phyloP scores from a whole-genome alignment of 2,888 invertebrate species.

The Drosophila peninsularis region DNA sequence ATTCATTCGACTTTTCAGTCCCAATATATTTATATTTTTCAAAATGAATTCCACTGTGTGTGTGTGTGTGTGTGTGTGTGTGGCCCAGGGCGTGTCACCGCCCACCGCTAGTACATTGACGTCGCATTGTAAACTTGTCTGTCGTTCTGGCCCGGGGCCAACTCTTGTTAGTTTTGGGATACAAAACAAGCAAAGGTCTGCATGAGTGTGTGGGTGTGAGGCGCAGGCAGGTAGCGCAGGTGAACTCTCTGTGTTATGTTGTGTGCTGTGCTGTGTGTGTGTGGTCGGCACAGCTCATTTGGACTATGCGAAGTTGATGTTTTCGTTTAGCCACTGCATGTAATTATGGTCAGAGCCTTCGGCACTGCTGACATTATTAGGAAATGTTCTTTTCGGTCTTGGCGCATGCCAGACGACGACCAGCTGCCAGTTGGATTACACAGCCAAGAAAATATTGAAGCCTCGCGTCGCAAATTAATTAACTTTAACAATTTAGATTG shows the following conservation, averaged over 20 bases:
- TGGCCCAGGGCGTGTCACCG: slow-evolving; percentile 8
- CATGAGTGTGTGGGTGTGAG: slow-evolving; percentile 10
- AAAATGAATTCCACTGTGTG: slow-evolving; percentile 24
- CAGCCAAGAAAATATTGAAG: background rate
- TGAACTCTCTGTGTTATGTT: background rate
- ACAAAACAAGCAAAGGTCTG: slow-evolving; percentile 9
- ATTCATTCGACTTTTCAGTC: background rate
- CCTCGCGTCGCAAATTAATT: background rate
- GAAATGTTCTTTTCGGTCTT: slow-evolving; percentile 34
- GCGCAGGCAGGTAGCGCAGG: slow-evolving; percentile 12
- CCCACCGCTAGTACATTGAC: slow-evolving; percentile 14
- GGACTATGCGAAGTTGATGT: slow-evolving; percentile 29
- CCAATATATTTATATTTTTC: background rate
- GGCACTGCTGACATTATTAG: slow-evolving; percentile 41
- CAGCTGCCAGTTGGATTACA: background rate
- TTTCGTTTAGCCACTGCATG: slow-evolving; percentile 49
- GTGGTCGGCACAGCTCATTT: slow-evolving; percentile 42
- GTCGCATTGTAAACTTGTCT: slow-evolving; percentile 41
- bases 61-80: slow-evolving; percentile 8
- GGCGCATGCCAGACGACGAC: slow-evolving; percentile 4
- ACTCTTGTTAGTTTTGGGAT: slow-evolving; percentile 43
- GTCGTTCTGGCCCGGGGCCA: slow-evolving; percentile 48
- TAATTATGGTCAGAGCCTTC: slow-evolving; percentile 59
- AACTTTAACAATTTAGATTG: background rate
- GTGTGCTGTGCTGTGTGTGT: slow-evolving; percentile 10